Evolutionary conservation across 2,113 vertebrate species (phyloP), one percentile per base, ranked within the genome.

Genomic region (Podilymbus podiceps): DNA sequence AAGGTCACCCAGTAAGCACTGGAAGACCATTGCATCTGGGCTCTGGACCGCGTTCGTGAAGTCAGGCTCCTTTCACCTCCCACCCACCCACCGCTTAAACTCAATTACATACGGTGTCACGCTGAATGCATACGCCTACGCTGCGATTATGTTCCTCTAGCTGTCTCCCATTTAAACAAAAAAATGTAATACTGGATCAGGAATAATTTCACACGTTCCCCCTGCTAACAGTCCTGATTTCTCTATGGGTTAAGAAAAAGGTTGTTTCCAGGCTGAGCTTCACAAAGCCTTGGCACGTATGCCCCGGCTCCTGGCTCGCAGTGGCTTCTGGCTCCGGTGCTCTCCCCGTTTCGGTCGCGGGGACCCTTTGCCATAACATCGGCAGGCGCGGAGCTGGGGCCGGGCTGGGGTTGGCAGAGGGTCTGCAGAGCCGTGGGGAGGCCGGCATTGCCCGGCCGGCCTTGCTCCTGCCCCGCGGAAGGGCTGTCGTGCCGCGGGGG

Each of bases 61-160:
- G 30, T 42, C 25, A 17, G 20, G 17, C 20, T 79, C n/a, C 30
- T 19, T 35, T 12, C 20, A 52, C n/a, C 27, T 63, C 19, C 44
- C 42, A 28, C 3, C 24, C 40, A 31, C 47, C 33, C 55, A 18
- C 16, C 0, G 2, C 72, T 56, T 40, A 50, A 73, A 67, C 53
- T 66, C 64, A 40, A 1, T 67, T 42, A 40, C 22, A 24, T 4
- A 11, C 17, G 3, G 2, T 21, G 42, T 21, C 31, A 23, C 8
- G 4, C 16, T 3, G 0, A 64, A 62, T 3, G 1, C 20, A 11
- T 10, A 11, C 1, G 2, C 25, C 25, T 40, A 17, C 10, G 0
- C 23, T 72, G 44, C 0, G 5, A 15, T 19, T 20, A 6, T n/a
- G 27, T 31, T 55, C 25, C 49, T 64, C n/a, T 31, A 46, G 40